Evolutionary conservation across 2,113 vertebrate species (phyloP), one percentile per base, ranked within the genome.

Genomic region (Python bivittatus): DNA sequence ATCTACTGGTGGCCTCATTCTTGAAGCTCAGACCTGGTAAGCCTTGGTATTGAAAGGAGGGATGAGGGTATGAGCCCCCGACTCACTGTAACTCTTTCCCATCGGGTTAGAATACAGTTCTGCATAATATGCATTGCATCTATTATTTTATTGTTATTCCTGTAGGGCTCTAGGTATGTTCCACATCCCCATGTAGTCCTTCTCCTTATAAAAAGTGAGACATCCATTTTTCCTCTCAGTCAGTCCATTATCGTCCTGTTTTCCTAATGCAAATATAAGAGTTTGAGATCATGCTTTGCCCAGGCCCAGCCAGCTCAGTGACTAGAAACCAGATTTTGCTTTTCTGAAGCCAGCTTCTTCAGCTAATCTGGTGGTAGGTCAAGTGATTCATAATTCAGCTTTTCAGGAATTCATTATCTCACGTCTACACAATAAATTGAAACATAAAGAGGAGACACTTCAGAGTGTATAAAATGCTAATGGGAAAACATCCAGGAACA

Each of bases 401-500:
- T 54, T 53, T 60, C 52, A 53, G 61, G 61, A 92, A 61, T n/a
- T 38, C 72, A 68, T 56, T 86, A 68, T 20, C 7, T 56, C 25
- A 17, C 57, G 11, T 0, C 56, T 1, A 29, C 86, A 6, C 15
- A 20, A 60, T 56, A 61, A 53, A 17, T 3, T 1, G 0, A n/a
- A 72, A 87, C 11, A 38, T 52, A 54, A 92, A 4, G 1, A 0
- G 0, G 86, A 72, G 60, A 56, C 38, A 0, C 72, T 61, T 12
- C 86, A 0, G 64, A 42, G 44, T 1, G 1, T 38, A 56, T 20
- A 1, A 17, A 38, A 33, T 0, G 25, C 0, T 48, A 90, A 86
- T 44, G 33, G 86, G 52, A 89, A 25, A 17, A 1, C 33, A 61
- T 38, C 3, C 94, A 7, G 86, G 90, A 60, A 58, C 72, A 57